Conservation (phyloP, 64 coral and sea anemone species). For the Catalaphyllia jardinei region DNA sequence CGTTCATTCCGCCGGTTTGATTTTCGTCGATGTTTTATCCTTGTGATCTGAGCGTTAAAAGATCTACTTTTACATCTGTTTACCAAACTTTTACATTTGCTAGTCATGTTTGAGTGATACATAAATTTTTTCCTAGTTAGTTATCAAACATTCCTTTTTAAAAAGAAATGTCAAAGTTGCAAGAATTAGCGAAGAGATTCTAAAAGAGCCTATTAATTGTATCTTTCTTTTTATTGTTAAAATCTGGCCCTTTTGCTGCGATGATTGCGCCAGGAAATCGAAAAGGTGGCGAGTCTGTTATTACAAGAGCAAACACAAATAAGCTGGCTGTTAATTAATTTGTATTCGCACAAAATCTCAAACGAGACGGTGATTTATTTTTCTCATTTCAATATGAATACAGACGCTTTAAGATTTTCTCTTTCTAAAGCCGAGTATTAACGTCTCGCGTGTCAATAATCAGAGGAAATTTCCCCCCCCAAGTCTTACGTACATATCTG, state of each 20-base stretch:
- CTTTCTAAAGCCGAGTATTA: background rate
- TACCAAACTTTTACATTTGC: too few species aligned
- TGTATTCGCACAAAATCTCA: background rate
- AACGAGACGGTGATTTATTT: background rate
- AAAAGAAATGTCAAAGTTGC: too few species aligned
- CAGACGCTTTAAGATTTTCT: background rate
- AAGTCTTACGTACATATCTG: background rate
- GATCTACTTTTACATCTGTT: too few species aligned
- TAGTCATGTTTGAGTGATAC: too few species aligned
- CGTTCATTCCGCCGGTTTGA: too few species aligned
- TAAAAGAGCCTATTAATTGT: too few species aligned
- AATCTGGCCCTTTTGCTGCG: background rate
- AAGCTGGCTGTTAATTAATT: conserved; percentile 25
- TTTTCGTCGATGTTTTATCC: too few species aligned
- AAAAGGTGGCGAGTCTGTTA: background rate
- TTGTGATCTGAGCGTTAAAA: too few species aligned
- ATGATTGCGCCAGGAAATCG: background rate
- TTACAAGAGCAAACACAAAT: background rate
- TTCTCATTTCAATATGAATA: conserved; percentile 45
- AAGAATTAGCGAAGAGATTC: too few species aligned
- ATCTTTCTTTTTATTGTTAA: too few species aligned
- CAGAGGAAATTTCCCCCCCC: background rate
- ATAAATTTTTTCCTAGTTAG: too few species aligned
- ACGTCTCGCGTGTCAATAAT: background rate
- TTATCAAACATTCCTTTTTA: too few species aligned